Conservation (phyloP, 2,113 vertebrate species). For the Meles meles region DNA sequence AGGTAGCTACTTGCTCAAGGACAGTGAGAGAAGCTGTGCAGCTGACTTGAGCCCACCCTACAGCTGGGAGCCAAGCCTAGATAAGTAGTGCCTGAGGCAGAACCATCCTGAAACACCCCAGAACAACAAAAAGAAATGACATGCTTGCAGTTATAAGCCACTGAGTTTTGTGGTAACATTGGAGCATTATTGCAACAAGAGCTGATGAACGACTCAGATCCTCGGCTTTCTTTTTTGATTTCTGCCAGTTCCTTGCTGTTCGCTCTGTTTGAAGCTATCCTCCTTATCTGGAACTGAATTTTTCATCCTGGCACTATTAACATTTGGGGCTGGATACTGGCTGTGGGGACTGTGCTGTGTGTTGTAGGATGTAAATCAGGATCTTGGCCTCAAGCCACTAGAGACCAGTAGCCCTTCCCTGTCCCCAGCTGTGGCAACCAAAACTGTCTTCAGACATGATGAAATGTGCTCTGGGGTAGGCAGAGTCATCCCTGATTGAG, state of each 20-base stretch:
- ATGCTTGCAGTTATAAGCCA: neutral
- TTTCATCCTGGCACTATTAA: neutral
- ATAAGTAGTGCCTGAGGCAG: neutral
- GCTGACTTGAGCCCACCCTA: neutral
- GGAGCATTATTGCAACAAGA: neutral
- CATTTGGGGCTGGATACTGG: neutral
- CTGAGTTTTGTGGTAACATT: neutral
- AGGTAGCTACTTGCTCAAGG: neutral
- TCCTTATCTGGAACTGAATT: neutral
- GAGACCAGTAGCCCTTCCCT: neutral
- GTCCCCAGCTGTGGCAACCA: neutral
- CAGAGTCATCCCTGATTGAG: neutral
- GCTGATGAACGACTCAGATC: too few relatives aligned
- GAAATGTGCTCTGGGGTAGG: neutral
- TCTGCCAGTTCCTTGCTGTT: neutral
- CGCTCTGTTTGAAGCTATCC: neutral
- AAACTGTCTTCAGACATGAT: neutral
- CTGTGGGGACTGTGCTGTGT: neutral
- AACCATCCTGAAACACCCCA: neutral
- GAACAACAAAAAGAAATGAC: neutral
- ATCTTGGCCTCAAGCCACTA: neutral
- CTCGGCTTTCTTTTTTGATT: neutral
- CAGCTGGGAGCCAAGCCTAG: neutral
- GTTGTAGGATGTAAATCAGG: neutral
- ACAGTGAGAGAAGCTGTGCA: neutral